phyloP scores from a whole-genome alignment of 2,797 vertebrate species.

The Sebastes minor region DNA sequence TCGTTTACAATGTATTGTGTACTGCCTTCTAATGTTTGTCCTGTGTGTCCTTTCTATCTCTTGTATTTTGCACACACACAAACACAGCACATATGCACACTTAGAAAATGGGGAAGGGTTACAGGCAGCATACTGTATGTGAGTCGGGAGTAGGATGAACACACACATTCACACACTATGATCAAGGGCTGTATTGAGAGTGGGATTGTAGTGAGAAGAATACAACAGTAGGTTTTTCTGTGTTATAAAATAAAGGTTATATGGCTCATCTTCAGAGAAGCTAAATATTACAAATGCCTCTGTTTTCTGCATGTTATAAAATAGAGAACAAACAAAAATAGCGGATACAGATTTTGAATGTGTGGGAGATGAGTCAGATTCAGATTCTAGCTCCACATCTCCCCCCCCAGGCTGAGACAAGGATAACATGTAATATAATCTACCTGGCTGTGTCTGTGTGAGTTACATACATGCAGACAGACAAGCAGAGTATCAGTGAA shows the following conservation, averaged over 20 bases:
- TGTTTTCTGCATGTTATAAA: slow-evolving; percentile 32
- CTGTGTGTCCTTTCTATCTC: background rate
- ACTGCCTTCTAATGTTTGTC: background rate
- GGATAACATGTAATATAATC: slow-evolving; percentile 7
- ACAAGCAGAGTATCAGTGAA: background rate
- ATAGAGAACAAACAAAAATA: slow-evolving; percentile 12
- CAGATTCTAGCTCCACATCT: slow-evolving; percentile 69
- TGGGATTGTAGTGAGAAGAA: slow-evolving; percentile 6
- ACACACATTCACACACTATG: slow-evolving; percentile 3
- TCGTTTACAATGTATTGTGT: background rate
- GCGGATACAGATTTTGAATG: background rate
- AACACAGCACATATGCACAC: background rate
- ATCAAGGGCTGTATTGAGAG: slow-evolving; percentile 6
- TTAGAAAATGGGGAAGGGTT: background rate
- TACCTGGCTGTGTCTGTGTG: background rate
- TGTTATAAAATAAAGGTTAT: slow-evolving; percentile 29
- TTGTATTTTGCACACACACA: background rate
- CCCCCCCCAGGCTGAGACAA: slow-evolving; percentile 69
- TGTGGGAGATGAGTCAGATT: slow-evolving; percentile 31
- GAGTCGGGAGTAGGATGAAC: background rate
- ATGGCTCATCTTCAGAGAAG: slow-evolving; percentile 36
- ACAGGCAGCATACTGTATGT: background rate
- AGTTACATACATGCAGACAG: slow-evolving; percentile 9
- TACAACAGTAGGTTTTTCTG: background rate
- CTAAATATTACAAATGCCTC: slow-evolving; percentile 32